These are phyloP conservation scores for Ctena decussata DNA, from an alignment of 2,888 invertebrate genomes.

Conservation along the genomic window DNA sequence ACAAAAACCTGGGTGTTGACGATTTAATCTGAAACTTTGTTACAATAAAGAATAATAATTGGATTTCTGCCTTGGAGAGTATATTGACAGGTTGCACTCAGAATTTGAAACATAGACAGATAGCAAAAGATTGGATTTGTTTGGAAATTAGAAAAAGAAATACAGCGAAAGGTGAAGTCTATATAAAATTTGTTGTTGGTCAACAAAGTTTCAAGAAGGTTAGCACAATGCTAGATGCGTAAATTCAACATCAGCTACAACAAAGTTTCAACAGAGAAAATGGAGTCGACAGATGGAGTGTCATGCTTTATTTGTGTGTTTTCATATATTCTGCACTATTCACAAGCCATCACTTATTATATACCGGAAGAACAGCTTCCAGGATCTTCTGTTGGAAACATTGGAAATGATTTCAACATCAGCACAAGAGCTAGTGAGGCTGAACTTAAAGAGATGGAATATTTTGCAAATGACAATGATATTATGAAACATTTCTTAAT, in stretches of 20 bases:
- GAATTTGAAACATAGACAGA: neutral
- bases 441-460: conserved; percentile 30
- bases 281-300: conserved; percentile 64
- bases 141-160: neutral
- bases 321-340: conserved; percentile 59
- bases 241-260: neutral
- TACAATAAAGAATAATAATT: neutral
- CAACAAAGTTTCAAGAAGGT: neutral
- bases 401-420: conserved; percentile 65
- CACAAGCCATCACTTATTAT: conserved; percentile 55
- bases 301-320: conserved; percentile 64
- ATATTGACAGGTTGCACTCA: neutral
- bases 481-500: conserved; percentile 44
- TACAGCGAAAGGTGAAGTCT: neutral
- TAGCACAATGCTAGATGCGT: neutral
- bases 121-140: neutral
- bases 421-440: conserved; percentile 48
- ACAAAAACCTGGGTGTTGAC: conserved; percentile 6
- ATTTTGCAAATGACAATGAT: conserved; percentile 12
- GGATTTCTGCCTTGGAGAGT: neutral
- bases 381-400: conserved; percentile 68
- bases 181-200: neutral
- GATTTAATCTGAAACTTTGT: conserved; percentile 7
- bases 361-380: conserved; percentile 65
- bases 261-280: conserved; percentile 4